These are phyloP conservation scores for Chelonoidis abingdonii DNA, from an alignment of 2,113 vertebrate genomes.

Conservation along the genomic window DNA sequence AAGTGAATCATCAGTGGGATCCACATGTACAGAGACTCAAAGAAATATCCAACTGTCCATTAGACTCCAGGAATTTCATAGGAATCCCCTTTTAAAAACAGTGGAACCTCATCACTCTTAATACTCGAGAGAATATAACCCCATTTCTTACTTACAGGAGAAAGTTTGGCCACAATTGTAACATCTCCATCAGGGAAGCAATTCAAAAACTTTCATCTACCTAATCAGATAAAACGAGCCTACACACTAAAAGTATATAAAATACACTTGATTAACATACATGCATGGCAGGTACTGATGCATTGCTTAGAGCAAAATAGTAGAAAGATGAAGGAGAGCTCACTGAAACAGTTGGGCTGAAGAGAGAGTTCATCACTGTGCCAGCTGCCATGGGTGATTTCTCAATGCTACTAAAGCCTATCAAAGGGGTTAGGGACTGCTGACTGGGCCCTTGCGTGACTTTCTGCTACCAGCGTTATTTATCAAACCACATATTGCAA, in stretches of 20 bases:
- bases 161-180: background rate
- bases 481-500: background rate
- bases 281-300: rapidly evolving
- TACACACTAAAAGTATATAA: rapidly evolving
- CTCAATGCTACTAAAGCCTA: background rate
- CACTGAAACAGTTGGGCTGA: background rate
- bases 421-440: background rate
- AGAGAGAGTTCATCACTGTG: background rate
- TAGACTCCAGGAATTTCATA: background rate
- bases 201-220: background rate
- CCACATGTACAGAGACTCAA: no score
- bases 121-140: background rate
- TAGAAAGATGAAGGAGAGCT: background rate
- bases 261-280: rapidly evolving
- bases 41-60: background rate
- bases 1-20: no score
- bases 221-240: background rate
- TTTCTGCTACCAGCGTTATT: background rate
- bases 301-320: background rate
- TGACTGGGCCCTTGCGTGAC: background rate
- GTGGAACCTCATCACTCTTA: background rate
- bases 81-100: background rate
- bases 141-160: background rate
- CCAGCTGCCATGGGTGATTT: background rate
- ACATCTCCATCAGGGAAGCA: background rate